Conservation (phyloP, 2,888 invertebrate genomes). For the Acleris sparsana region DNA sequence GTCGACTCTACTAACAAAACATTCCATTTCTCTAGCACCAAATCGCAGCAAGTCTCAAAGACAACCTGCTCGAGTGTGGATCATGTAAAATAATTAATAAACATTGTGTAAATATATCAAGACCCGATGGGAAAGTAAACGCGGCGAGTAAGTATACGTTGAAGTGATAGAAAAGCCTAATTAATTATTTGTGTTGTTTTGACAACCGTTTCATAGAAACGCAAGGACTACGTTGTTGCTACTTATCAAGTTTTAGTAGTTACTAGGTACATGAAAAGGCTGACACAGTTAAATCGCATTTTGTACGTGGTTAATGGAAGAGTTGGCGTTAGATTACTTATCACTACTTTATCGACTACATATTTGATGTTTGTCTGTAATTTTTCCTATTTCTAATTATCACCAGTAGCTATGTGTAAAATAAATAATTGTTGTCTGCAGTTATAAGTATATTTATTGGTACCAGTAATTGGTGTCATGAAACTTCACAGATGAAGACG, state of each 20-base stretch:
- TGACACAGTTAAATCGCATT: constrained; percentile 73
- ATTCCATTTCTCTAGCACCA: constrained; percentile 48
- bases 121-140: constrained; percentile 47
- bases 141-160: constrained; percentile 80
- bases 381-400: constrained; percentile 33
- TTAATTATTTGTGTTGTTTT: constrained; percentile 75
- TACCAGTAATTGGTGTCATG: constrained; percentile 9
- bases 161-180: constrained; percentile 81
- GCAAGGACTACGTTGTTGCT: constrained; percentile 73
- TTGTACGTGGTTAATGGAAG: constrained; percentile 49
- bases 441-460: constrained; percentile 21
- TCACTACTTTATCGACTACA: constrained; percentile 32
- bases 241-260: constrained; percentile 78
- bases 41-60: constrained; percentile 68
- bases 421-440: constrained; percentile 29
- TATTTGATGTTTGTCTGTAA: constrained; percentile 36
- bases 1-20: constrained; percentile 39
- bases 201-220: constrained; percentile 81
- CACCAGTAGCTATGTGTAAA: constrained; percentile 31
- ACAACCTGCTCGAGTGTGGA: constrained; percentile 53
- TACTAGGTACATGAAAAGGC: constrained; percentile 79
- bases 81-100: constrained; percentile 48
- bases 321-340: constrained; percentile 35
- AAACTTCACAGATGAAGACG: neutral
- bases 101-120: constrained; percentile 58